These are phyloP conservation scores for Hephaestus fuliginosus DNA, from an alignment of 2,797 vertebrate species.

Conservation along the genomic window DNA sequence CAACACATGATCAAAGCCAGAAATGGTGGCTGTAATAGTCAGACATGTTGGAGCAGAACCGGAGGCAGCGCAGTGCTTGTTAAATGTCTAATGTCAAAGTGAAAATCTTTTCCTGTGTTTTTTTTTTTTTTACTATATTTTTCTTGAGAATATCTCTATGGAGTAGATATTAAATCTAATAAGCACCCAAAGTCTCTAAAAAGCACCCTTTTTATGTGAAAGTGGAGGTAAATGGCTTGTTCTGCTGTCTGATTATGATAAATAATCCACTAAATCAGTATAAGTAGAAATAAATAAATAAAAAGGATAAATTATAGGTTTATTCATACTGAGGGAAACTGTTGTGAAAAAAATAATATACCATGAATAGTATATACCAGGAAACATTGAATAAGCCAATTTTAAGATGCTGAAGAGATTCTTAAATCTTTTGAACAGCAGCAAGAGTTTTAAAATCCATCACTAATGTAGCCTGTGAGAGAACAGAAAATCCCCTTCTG, in stretches of 20 bases:
- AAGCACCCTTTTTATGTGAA: too few species aligned
- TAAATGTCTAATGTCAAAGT: background rate
- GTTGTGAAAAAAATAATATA: too few species aligned
- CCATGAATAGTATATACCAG: too few species aligned
- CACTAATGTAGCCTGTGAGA: background rate
- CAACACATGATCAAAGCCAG: background rate
- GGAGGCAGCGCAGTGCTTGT: background rate
- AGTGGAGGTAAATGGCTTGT: too few species aligned
- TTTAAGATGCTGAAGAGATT: background rate
- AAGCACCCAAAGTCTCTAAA: too few species aligned
- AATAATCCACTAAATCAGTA: too few species aligned
- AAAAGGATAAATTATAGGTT: too few species aligned
- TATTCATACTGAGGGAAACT: too few species aligned
- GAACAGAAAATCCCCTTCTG: background rate
- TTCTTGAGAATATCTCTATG: background rate
- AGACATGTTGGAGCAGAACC: background rate
- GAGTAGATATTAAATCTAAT: background rate
- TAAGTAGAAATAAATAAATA: too few species aligned
- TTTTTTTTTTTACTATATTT: background rate
- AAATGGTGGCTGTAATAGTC: background rate
- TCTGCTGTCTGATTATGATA: too few species aligned
- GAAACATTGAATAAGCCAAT: background rate
- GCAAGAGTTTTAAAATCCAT: background rate
- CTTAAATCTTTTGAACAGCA: background rate
- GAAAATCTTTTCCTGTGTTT: too few species aligned